Evolutionary conservation across 2,888 invertebrate genomes (phyloP).

Genomic region (Alsophila aescularia): DNA sequence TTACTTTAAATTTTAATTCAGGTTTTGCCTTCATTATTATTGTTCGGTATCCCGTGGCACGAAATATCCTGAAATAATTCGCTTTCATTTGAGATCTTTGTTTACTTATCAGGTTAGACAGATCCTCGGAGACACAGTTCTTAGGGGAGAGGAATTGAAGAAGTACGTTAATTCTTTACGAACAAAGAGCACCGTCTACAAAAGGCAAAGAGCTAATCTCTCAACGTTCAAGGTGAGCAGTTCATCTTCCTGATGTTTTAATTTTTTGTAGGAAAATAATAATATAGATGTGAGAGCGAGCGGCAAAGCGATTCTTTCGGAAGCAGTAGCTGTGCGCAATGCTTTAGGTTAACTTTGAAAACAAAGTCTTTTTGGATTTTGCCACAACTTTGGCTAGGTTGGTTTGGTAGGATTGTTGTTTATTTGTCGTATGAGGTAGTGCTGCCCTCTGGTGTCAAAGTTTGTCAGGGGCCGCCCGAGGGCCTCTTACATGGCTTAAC

Average conservation of each 20-base stretch:
- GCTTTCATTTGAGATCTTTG: constrained; percentile 28
- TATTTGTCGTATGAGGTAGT: too few relatives aligned
- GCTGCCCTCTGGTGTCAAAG: too few relatives aligned
- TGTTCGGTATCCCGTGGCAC: constrained; percentile 8
- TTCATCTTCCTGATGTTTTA: constrained; percentile 29
- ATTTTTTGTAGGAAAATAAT: constrained; percentile 24
- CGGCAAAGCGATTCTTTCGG: constrained; percentile 2
- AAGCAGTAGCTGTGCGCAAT: constrained; percentile 1
- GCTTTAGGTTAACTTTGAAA: not conserved
- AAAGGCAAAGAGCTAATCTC: constrained; percentile 90
- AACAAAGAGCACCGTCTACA: constrained; percentile 92
- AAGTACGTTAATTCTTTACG: constrained; percentile 92
- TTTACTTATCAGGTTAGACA: constrained; percentile 67
- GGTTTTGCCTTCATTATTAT: not conserved
- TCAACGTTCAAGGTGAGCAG: constrained; percentile 86
- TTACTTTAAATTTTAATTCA: constrained; percentile 1
- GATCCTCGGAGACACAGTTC: constrained; percentile 86
- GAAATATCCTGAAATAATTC: constrained; percentile 11
- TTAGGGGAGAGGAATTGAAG: constrained; percentile 93
- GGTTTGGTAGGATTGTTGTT: too few relatives aligned
- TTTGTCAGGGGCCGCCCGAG: too few relatives aligned
- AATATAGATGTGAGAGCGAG: constrained; percentile 9
- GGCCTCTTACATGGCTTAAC: too few relatives aligned
- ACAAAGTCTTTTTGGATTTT: not conserved
- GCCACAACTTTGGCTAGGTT: not conserved